Conservation (phyloP, 2,888 invertebrate genomes). For the Tiliacea aurago region DNA sequence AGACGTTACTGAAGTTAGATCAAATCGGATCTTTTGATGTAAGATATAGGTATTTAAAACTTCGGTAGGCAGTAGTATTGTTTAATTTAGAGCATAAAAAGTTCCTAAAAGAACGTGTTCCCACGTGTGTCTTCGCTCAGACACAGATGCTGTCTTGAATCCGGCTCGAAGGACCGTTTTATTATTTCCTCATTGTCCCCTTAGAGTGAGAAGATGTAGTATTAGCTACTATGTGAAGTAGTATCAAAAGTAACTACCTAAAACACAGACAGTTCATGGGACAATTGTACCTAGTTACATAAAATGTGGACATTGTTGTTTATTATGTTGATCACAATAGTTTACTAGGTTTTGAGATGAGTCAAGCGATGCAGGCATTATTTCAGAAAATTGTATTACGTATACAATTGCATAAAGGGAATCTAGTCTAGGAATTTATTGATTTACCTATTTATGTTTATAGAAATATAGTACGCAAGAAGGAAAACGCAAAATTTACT, state of each 20-base stretch:
- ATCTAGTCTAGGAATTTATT: conserved; percentile 26
- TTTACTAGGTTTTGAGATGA: conserved; percentile 19
- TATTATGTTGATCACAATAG: not conserved
- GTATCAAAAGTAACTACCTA: not conserved
- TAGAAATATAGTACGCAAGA: not conserved
- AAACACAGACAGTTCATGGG: not conserved
- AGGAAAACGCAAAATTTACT: conserved; percentile 11
- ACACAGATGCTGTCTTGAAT: not conserved
- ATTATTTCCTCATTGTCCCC: not conserved
- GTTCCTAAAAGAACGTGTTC: not conserved
- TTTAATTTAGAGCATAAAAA: not conserved
- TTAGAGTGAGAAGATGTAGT: not conserved
- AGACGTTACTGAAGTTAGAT: not conserved
- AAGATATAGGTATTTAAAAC: not conserved
- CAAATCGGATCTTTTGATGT: not conserved
- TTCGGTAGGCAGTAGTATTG: not conserved
- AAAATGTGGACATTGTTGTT: conserved; percentile 1
- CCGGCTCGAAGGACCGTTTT: not conserved
- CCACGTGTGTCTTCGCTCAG: not conserved
- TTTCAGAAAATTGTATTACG: conserved; percentile 34
- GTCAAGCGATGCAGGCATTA: conserved; percentile 18
- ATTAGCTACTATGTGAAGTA: conserved; percentile 1
- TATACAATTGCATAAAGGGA: conserved; percentile 23
- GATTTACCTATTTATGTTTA: conserved; percentile 18
- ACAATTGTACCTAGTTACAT: not conserved